Evolutionary conservation across 2,888 invertebrate species (phyloP).

Genomic region (Drosophila mulleri): DNA sequence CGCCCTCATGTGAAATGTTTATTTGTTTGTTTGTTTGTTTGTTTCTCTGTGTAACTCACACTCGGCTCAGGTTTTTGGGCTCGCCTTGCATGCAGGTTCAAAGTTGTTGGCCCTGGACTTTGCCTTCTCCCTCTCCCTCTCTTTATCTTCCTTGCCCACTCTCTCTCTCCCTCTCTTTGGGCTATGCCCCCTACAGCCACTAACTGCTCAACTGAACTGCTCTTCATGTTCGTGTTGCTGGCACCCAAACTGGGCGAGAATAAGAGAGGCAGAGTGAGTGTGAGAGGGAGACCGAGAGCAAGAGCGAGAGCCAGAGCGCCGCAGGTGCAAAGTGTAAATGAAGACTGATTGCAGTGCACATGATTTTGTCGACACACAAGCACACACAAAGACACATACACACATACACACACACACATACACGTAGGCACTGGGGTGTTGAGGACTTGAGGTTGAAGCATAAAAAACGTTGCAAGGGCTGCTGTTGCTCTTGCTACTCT

Average conservation of each 20-base stretch:
- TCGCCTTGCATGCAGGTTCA: conserved; percentile 70
- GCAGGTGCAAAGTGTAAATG: conserved; percentile 80
- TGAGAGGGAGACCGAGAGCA: conserved; percentile 7
- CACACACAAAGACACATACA: conserved; percentile 19
- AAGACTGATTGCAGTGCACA: conserved; percentile 83
- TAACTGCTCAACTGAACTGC: conserved; percentile 51
- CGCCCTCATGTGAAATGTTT: conserved; percentile 41
- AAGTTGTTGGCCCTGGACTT: conserved; percentile 59
- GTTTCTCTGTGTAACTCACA: conserved; percentile 54
- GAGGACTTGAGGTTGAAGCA: conserved; percentile 35
- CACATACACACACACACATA: conserved; percentile 6
- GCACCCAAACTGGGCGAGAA: conserved; percentile 30
- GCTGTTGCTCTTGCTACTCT: conserved; percentile 37
- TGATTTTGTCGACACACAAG: conserved; percentile 63
- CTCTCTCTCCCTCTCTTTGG: conserved; percentile 1
- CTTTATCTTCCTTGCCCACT: background rate
- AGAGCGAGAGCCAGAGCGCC: conserved; percentile 53
- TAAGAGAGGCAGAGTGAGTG: background rate
- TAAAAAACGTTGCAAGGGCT: conserved; percentile 63
- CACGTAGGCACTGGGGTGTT: conserved; percentile 21
- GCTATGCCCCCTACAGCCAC: conserved; percentile 21
- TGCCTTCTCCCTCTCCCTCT: background rate
- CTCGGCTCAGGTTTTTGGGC: conserved; percentile 37
- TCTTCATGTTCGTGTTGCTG: conserved; percentile 58
- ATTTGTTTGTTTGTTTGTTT: conserved; percentile 51